phyloP scores from a whole-genome alignment of 2,113 vertebrate genomes.

The Spea multiplicata region DNA sequence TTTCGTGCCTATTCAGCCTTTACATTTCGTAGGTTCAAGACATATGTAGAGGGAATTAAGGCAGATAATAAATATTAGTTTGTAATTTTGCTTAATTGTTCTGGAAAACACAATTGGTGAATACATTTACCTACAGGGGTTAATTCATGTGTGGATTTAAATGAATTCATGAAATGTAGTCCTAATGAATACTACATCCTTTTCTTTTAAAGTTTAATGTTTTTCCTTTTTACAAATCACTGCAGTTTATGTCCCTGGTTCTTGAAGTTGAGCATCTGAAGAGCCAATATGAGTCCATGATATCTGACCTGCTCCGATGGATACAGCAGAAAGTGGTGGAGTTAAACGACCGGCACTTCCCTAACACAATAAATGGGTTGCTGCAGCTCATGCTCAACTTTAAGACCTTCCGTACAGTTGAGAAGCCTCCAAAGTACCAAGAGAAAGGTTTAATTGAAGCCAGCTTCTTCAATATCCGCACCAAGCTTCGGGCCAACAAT shows the following conservation, averaged over 20 bases:
- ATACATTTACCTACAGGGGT: no score
- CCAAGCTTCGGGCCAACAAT: constrained; percentile 77
- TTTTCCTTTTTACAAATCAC: neutral
- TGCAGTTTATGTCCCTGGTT: constrained; percentile 72
- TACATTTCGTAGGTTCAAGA: no score
- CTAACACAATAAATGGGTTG: constrained; percentile 78
- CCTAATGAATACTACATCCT: no score
- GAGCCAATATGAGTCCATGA: constrained; percentile 71
- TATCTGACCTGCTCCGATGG: constrained; percentile 78
- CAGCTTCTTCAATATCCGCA: constrained; percentile 79
- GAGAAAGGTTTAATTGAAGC: constrained; percentile 80
- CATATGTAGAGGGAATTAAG: no score
- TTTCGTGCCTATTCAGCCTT: no score
- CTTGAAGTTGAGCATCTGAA: constrained; percentile 76
- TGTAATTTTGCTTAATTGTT: no score
- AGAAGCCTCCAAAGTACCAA: constrained; percentile 86
- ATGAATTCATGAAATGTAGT: no score
- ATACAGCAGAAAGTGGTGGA: constrained; percentile 75
- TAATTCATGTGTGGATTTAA: no score
- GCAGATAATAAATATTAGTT: no score
- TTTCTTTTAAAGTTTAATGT: no score
- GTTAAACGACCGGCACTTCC: constrained; percentile 74
- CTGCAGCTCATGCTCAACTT: constrained; percentile 75
- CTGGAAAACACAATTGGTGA: no score
- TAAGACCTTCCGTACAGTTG: constrained; percentile 77